A percentile compares a stretch with the other conserved stretches of the same genome.
Evolutionary conservation across 2,113 vertebrate species (phyloP).

Genomic region (Emydura subglobosa): DNA sequence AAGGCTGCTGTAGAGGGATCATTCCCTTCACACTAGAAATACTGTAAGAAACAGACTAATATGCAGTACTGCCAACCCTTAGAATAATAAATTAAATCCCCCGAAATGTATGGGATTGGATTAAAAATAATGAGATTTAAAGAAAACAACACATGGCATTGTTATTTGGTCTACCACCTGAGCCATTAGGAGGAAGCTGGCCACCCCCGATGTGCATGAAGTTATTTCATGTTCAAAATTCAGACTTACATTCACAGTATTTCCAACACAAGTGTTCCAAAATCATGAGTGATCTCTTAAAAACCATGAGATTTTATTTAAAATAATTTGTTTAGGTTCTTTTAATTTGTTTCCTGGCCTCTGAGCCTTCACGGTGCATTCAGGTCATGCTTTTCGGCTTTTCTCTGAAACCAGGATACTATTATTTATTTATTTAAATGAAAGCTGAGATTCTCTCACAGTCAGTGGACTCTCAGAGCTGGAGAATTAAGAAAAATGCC

Average conservation of each 20-base stretch:
- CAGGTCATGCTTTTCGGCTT: not conserved
- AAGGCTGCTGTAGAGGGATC: not conserved
- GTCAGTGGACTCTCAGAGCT: not conserved
- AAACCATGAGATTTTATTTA: not conserved
- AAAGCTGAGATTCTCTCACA: not conserved
- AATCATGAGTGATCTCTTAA: not conserved
- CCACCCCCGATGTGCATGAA: not conserved
- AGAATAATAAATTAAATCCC: not conserved
- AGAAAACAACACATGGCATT: not conserved
- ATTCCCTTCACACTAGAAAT: not conserved
- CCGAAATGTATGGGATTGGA: not conserved
- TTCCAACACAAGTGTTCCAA: not conserved
- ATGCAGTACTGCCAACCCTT: not conserved
- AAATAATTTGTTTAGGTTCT: not conserved
- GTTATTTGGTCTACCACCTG: not conserved
- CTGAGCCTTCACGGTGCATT: not conserved
- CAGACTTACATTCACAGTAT: not conserved
- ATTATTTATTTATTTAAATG: not conserved
- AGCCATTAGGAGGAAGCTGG: not conserved
- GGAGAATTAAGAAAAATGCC: not conserved
- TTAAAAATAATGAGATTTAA: not conserved
- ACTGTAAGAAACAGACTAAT: not conserved
- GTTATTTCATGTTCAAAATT: not conserved
- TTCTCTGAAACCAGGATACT: not conserved
- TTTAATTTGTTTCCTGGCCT: not conserved